These are phyloP conservation scores for Cephus cinctus DNA, from an alignment of 1,140 invertebrate species.

Conservation along the genomic window DNA sequence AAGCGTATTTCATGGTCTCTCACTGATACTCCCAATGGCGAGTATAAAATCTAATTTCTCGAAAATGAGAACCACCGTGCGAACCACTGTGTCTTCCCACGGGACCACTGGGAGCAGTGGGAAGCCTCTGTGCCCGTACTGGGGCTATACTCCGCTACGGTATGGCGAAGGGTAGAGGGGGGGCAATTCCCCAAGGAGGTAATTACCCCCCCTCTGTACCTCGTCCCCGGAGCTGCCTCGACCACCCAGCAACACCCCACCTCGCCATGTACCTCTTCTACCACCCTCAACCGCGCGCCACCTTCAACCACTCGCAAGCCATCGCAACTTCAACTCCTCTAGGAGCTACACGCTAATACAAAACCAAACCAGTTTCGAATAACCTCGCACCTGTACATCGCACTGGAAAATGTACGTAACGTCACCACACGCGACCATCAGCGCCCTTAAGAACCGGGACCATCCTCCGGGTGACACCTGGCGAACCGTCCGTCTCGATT, in stretches of 20 bases:
- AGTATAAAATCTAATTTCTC: conserved; percentile 35
- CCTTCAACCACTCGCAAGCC: conserved; percentile 38
- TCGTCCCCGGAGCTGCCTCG: no score
- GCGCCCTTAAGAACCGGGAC: no score
- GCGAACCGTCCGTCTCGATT: no score
- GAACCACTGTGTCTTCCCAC: conserved; percentile 41
- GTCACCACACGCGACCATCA: no score
- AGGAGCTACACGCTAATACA: conserved; percentile 54
- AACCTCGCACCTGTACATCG: background rate
- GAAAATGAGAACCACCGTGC: conserved; percentile 46
- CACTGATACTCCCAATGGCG: no score
- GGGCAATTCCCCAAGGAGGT: conserved; percentile 48
- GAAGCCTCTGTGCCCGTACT: conserved; percentile 43
- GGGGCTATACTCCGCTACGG: conserved; percentile 35
- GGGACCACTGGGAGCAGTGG: conserved; percentile 46
- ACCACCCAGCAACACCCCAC: conserved; percentile 11
- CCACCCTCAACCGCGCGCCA: conserved; percentile 12
- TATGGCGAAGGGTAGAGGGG: conserved; percentile 24
- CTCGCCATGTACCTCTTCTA: conserved; percentile 1
- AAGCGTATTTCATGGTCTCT: no score
- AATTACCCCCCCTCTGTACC: conserved; percentile 51
- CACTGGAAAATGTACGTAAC: no score
- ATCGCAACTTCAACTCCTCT: conserved; percentile 50
- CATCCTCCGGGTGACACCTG: no score
- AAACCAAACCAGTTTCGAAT: conserved; percentile 41